Percentiles rank a stretch among this genome's conserved stretches.
phyloP scores from a whole-genome alignment of 64 coral and sea anemone species.

The Exaiptasia diaphana region DNA sequence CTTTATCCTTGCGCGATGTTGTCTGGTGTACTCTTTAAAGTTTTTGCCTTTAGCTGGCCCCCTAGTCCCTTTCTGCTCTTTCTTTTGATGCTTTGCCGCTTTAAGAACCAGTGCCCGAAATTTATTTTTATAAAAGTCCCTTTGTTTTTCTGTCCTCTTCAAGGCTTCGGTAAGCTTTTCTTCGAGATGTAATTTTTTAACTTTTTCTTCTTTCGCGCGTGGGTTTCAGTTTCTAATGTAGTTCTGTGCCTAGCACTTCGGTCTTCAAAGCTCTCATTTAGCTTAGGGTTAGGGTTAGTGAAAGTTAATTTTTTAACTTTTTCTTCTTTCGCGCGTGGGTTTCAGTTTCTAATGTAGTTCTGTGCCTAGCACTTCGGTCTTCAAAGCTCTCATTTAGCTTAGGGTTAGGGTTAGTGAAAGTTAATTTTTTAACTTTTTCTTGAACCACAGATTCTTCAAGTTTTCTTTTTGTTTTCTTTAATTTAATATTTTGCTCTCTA shows the following conservation, averaged over 20 bases:
- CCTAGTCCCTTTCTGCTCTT: slow-evolving; percentile 1
- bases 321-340: not conserved
- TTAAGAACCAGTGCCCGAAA: slow-evolving; percentile 5
- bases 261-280: too few relatives aligned
- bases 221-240: too few relatives aligned
- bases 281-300: too few relatives aligned
- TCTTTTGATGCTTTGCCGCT: not conserved
- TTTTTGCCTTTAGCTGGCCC: slow-evolving; percentile 9
- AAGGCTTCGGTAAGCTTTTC: slow-evolving; percentile 25
- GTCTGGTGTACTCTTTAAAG: not conserved
- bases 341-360: too few relatives aligned
- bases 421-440: slow-evolving; percentile 7
- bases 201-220: not conserved
- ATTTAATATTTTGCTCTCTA: not conserved
- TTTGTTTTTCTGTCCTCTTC: slow-evolving; percentile 1
- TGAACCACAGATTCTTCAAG: slow-evolving; percentile 24
- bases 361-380: too few relatives aligned
- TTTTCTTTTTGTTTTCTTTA: slow-evolving; percentile 17
- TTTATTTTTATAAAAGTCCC: slow-evolving; percentile 8
- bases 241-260: too few relatives aligned
- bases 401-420: too few relatives aligned
- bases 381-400: too few relatives aligned
- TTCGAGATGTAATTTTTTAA: slow-evolving; percentile 6
- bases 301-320: not conserved
- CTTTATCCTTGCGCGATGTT: slow-evolving; percentile 35